Evolutionary conservation across 2,888 invertebrate genomes (phyloP).

Genomic region (Chalcosyrphus nemorum): DNA sequence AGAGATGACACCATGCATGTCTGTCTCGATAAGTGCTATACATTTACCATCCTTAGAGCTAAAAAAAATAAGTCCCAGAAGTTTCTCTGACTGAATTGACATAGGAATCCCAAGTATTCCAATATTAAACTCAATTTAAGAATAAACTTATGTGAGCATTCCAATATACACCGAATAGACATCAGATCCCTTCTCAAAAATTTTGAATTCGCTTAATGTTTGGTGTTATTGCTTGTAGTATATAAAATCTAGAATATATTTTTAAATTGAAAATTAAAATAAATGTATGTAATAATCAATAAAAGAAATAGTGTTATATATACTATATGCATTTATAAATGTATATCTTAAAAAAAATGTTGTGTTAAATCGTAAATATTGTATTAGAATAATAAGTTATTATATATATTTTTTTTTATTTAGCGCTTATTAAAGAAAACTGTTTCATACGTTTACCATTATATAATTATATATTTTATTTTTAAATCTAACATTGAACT

Average conservation of each 20-base stretch:
- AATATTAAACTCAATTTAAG: too few species aligned
- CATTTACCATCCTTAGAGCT: too few species aligned
- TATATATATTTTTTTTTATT: constrained; percentile 26
- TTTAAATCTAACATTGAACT: constrained; percentile 41
- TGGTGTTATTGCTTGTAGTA: constrained; percentile 61
- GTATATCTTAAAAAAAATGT: constrained; percentile 46
- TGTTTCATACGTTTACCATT: constrained; percentile 13
- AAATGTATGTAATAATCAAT: constrained; percentile 7
- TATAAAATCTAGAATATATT: constrained; percentile 38
- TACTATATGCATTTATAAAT: background rate
- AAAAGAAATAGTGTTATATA: constrained; percentile 37
- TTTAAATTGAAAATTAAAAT: constrained; percentile 29
- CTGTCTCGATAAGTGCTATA: too few species aligned
- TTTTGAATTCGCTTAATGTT: constrained; percentile 47
- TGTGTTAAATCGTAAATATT: constrained; percentile 68
- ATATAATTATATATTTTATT: background rate
- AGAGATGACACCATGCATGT: too few species aligned
- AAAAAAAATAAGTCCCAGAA: too few species aligned
- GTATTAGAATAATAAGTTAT: constrained; percentile 44
- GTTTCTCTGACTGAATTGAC: too few species aligned
- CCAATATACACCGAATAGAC: background rate
- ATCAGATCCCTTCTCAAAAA: background rate
- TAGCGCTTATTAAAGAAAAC: constrained; percentile 51
- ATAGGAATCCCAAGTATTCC: too few species aligned
- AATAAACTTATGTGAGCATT: background rate